These are phyloP conservation scores for Odontomyia ornata DNA, from an alignment of 2,888 invertebrate species.

Conservation along the genomic window DNA sequence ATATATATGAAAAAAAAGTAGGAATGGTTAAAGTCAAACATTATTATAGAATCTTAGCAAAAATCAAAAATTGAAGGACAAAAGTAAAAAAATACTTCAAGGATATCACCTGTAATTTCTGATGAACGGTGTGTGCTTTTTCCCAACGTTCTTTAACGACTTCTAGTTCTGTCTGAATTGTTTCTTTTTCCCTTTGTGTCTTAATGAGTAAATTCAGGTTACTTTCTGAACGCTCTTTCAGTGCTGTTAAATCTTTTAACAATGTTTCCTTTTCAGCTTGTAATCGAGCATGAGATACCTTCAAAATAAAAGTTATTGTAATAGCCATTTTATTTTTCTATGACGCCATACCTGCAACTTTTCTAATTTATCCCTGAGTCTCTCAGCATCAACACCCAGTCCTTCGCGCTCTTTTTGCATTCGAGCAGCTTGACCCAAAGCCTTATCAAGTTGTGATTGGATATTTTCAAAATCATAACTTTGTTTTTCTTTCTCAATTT, in stretches of 20 bases:
- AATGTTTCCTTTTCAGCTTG: conserved; percentile 89
- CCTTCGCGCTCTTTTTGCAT: conserved; percentile 91
- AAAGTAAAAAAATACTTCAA: too few species aligned
- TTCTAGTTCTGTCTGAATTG: conserved; percentile 84
- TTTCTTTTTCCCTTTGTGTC: conserved; percentile 85
- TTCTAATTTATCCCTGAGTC: conserved; percentile 87
- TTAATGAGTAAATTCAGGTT: conserved; percentile 83
- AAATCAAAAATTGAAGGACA: too few species aligned
- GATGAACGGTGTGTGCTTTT: conserved; percentile 83
- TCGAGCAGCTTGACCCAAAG: conserved; percentile 84
- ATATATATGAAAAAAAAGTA: too few species aligned
- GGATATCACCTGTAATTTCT: conserved; percentile 86
- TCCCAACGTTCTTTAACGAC: conserved; percentile 89
- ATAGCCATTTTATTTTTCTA: background rate
- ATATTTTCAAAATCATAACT: conserved; percentile 90
- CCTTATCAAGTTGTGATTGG: conserved; percentile 91
- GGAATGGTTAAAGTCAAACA: too few species aligned
- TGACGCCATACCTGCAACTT: conserved; percentile 77
- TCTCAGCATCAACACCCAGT: conserved; percentile 83
- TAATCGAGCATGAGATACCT: conserved; percentile 81
- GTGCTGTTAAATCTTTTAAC: conserved; percentile 80
- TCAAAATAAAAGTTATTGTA: conserved; percentile 51
- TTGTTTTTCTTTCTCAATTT: conserved; percentile 88
- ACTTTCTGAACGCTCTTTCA: conserved; percentile 83
- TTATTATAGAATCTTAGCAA: too few species aligned